phyloP scores from a whole-genome alignment of 2,888 invertebrate species.

The Rhagophthalmus giganteus region DNA sequence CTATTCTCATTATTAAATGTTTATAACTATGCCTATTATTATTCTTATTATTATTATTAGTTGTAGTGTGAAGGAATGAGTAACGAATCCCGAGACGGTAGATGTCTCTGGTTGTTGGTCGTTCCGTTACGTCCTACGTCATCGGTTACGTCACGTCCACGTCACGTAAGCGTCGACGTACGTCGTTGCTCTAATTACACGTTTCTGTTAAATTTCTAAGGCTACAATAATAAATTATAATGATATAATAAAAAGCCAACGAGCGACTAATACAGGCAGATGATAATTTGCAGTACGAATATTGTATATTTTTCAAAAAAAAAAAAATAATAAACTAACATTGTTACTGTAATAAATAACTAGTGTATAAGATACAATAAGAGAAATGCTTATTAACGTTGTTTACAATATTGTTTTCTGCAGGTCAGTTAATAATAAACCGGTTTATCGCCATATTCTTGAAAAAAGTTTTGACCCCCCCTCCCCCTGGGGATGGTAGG shows the following conservation, averaged over 20 bases:
- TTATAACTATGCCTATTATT: neutral
- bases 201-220: conserved; percentile 2
- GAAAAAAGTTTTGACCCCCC: too few relatives aligned
- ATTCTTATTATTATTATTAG: too few relatives aligned
- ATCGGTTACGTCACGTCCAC: too few relatives aligned
- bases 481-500: too few relatives aligned
- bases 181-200: too few relatives aligned
- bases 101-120: too few relatives aligned
- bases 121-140: too few relatives aligned
- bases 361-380: conserved; percentile 11
- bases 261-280: conserved; percentile 2
- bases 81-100: too few relatives aligned
- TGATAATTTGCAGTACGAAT: conserved; percentile 6
- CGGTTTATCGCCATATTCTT: too few relatives aligned
- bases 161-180: too few relatives aligned
- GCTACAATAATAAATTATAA: conserved; percentile 13
- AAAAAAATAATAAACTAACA: conserved; percentile 8
- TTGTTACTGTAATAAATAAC: conserved; percentile 14
- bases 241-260: too few relatives aligned
- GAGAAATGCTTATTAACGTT: conserved; percentile 15
- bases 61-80: too few relatives aligned
- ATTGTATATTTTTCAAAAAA: conserved; percentile 19
- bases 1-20: neutral
- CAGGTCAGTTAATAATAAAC: neutral
- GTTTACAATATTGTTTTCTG: neutral